phyloP scores from a whole-genome alignment of 2,113 vertebrate genomes.

The Callorhinus ursinus region DNA sequence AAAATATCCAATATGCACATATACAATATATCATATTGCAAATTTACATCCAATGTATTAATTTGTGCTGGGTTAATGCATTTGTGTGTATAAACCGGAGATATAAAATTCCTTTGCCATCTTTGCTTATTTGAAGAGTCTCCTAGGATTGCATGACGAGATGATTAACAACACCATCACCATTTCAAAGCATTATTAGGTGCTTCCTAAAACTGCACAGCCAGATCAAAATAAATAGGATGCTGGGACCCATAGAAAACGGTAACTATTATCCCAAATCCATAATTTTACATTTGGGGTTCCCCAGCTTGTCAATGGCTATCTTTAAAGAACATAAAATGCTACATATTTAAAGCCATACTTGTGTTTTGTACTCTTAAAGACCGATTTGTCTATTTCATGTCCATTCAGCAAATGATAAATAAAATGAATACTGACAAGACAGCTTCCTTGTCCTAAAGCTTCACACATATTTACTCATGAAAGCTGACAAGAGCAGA shows the following conservation, averaged over 20 bases:
- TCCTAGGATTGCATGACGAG: background rate
- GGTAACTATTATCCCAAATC: background rate
- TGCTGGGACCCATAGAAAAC: background rate
- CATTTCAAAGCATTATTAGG: background rate
- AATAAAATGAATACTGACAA: background rate
- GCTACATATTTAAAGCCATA: background rate
- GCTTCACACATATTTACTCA: background rate
- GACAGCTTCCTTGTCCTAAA: background rate
- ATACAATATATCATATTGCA: background rate
- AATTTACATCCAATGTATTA: background rate
- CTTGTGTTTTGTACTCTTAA: background rate
- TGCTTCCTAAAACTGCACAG: background rate
- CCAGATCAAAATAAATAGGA: background rate
- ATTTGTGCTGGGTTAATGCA: background rate
- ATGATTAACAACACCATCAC: background rate
- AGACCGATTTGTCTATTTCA: background rate
- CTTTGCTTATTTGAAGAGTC: slow-evolving; percentile 10
- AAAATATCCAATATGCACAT: background rate
- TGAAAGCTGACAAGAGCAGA: background rate
- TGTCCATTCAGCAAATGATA: background rate
- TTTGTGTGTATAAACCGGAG: background rate
- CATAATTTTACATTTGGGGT: background rate
- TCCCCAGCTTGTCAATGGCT: background rate
- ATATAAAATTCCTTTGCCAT: background rate
- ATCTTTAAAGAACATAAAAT: slow-evolving; percentile 11